phyloP scores from a whole-genome alignment of 2,113 vertebrate species.

The Callionymus lyra region DNA sequence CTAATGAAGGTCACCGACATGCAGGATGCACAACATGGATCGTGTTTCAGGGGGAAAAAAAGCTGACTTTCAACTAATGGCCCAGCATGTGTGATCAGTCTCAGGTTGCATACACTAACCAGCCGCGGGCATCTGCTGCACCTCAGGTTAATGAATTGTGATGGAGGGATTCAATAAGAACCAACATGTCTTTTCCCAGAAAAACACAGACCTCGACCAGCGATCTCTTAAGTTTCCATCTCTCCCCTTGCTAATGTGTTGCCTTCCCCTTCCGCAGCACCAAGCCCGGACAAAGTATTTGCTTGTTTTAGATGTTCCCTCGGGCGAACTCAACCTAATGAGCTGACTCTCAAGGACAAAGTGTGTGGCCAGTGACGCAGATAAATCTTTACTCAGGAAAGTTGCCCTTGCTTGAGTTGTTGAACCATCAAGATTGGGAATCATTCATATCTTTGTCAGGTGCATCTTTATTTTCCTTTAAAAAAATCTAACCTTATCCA shows the following conservation, averaged over 20 bases:
- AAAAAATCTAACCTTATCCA: no score
- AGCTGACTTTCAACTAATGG: slow-evolving; percentile 15
- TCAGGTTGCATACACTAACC: slow-evolving; percentile 30
- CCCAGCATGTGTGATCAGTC: slow-evolving; percentile 31
- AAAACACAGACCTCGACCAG: slow-evolving; percentile 8
- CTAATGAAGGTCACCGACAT: no score
- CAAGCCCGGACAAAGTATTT: slow-evolving; percentile 46
- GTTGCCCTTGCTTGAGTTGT: no score
- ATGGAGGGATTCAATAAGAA: slow-evolving; percentile 34
- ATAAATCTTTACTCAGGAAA: slow-evolving; percentile 14
- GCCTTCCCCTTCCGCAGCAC: slow-evolving; percentile 29
- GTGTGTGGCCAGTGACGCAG: slow-evolving; percentile 4
- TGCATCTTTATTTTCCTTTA: no score
- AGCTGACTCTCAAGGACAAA: slow-evolving; percentile 53
- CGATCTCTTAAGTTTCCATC: slow-evolving; percentile 33
- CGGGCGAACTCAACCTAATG: slow-evolving; percentile 43
- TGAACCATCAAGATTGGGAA: no score
- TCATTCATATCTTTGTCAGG: no score
- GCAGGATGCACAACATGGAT: no score
- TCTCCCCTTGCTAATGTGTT: slow-evolving; percentile 43
- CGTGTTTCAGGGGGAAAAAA: not conserved
- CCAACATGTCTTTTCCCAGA: slow-evolving; percentile 1
- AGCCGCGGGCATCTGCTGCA: slow-evolving; percentile 15
- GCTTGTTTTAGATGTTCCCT: slow-evolving; percentile 49
- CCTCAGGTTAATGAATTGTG: slow-evolving; percentile 44